Percentiles rank a stretch among this genome's conserved stretches.
phyloP scores from a whole-genome alignment of 1,140 invertebrate species.

The Drosophila repletoides region DNA sequence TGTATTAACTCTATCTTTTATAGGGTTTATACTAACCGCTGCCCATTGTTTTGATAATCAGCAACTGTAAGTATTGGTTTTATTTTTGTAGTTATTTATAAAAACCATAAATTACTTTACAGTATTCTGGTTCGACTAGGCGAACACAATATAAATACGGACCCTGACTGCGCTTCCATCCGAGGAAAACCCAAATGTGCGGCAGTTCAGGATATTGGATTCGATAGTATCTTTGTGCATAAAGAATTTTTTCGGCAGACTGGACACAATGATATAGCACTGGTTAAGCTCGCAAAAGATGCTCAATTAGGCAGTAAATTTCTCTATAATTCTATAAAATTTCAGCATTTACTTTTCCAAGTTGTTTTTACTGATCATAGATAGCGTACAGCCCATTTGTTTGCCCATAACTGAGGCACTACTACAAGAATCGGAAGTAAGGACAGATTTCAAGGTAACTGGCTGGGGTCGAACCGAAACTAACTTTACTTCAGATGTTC shows the following conservation, averaged over 20 bases:
- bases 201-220: neutral
- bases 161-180: neutral
- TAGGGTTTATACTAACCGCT: slow-evolving; percentile 30
- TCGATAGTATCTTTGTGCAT: neutral
- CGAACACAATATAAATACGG: neutral
- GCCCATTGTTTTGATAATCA: slow-evolving; percentile 14
- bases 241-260: neutral
- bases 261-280: slow-evolving; percentile 16
- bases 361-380: neutral
- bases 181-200: neutral
- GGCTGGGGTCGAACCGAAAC: slow-evolving; percentile 18
- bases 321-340: neutral
- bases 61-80: slow-evolving; percentile 4
- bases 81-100: neutral
- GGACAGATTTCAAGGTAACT: neutral
- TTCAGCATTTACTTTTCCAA: neutral
- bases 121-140: slow-evolving; percentile 20
- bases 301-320: neutral
- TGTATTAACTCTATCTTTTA: too few species aligned
- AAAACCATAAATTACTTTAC: too few species aligned
- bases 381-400: slow-evolving; percentile 1
- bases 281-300: neutral
- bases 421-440: neutral
- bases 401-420: slow-evolving; percentile 2
- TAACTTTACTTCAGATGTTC: neutral